Conservation (phyloP, 2,797 vertebrate species). For the Bradypus variegatus region DNA sequence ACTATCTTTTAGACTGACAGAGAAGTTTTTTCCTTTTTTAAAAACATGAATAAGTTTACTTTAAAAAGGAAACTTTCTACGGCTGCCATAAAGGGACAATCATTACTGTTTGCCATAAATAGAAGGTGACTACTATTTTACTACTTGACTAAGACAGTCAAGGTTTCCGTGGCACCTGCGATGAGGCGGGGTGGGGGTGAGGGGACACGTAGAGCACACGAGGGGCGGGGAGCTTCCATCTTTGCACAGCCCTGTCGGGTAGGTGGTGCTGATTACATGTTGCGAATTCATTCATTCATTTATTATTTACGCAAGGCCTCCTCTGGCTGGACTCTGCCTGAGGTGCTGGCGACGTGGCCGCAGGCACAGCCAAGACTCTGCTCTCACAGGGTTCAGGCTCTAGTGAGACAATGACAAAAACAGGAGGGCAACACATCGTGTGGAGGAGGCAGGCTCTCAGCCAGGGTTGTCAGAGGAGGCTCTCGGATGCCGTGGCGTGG, state of each 20-base stretch:
- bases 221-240: not conserved
- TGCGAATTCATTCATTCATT: not conserved
- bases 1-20: not conserved
- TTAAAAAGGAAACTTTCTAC: constrained; percentile 29
- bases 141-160: not conserved
- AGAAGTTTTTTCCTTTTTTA: constrained; percentile 1
- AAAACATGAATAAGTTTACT: constrained; percentile 1
- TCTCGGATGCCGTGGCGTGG: not conserved
- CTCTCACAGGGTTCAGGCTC: not conserved
- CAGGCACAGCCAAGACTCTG: not conserved
- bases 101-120: not conserved
- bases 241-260: too few species aligned
- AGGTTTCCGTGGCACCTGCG: not conserved
- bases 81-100: constrained; percentile 23
- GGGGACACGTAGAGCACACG: not conserved
- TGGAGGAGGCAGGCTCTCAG: not conserved
- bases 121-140: not conserved
- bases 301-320: not conserved
- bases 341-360: not conserved
- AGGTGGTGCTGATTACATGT: not conserved
- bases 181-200: not conserved
- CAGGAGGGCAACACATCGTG: not conserved
- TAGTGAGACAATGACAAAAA: not conserved
- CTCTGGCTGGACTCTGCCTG: not conserved
- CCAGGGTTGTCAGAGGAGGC: not conserved